Base-by-base conservation (phyloP, 2,888 invertebrate species). In the Drosophila neutralis region DNA sequence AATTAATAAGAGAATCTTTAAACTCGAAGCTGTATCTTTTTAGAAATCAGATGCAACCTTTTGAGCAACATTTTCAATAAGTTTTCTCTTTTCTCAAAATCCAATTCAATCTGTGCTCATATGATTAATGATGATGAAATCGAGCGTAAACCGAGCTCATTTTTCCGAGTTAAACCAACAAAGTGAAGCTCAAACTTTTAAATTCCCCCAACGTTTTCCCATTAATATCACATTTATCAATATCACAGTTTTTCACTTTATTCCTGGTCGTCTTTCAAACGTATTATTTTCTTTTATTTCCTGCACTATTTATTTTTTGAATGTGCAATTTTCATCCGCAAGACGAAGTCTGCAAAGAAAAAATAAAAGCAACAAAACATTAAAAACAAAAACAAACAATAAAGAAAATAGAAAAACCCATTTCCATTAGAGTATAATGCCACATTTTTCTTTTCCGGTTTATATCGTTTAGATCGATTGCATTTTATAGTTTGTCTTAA, bases 401-500 rank as follows among this genome's bases (percentile, higher is more conserved):
- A 64, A 42, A 74, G 69, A 61, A 70, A 82, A 69, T 72, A 80
- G 73, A 69, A 73, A 77, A 85, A 87, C 65, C 71, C 89, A 87
- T 90, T 85, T 88, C 89, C 89, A 85, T 85, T 88, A 90, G 76
- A 38, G 56, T 38, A 87, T 69, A 90, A 90, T 86, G 89, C 69
- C 89, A 83, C 83, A 90, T 90, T 88, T 71, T 71, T 88, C 78
- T 88, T 90, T 85, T 88, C 89, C 85, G 89, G 90, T 76, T 85
- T 90, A 83, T 90, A 88, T 81, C 81, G 68, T 80, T 85, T 90
- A 85, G 85, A 90, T 86, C 90, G 90, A 90, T 90, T 90, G 90
- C 86, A 86, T 90, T 90, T 90, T 90, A 89, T 85, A 90, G 86
- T 87, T 90, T 89, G 79, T 87, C 90, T 90, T 85, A 85, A 85